Conservation (phyloP, 2,797 vertebrate species). For the Orestias chungarensis region DNA sequence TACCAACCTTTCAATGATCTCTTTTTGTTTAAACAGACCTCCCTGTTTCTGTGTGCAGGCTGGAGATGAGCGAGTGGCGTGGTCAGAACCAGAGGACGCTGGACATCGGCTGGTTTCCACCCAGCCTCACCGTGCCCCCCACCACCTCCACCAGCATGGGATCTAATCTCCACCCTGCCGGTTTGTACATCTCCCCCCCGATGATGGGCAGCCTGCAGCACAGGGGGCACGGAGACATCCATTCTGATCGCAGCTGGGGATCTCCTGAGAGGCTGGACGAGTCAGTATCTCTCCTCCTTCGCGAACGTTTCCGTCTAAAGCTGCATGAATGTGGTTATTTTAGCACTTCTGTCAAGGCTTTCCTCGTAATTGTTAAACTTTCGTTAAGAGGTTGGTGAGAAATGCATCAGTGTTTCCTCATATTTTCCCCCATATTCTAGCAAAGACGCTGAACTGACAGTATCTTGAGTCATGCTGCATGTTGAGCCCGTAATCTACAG, state of each 20-base stretch:
- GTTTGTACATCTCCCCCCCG: slow-evolving; percentile 71
- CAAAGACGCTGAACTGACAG: not conserved
- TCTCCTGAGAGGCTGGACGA: slow-evolving; percentile 65
- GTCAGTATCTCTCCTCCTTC: slow-evolving; percentile 65
- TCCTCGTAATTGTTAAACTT: not conserved
- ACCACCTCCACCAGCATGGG: not conserved
- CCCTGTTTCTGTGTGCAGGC: slow-evolving; percentile 60
- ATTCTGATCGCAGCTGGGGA: slow-evolving; percentile 71
- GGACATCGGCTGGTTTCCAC: slow-evolving; percentile 82
- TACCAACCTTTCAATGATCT: no score
- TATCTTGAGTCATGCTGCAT: not conserved
- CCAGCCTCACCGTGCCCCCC: slow-evolving; percentile 56
- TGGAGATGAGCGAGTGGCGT: slow-evolving; percentile 84
- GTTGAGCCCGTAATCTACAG: not conserved
- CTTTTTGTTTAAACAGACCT: not conserved
- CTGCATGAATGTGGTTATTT: not conserved
- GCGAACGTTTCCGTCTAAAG: not conserved
- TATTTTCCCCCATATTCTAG: not conserved
- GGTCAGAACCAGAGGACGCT: slow-evolving; percentile 89
- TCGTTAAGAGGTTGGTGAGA: not conserved
- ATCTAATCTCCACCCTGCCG: not conserved
- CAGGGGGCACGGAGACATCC: slow-evolving; percentile 71
- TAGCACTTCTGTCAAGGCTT: not conserved
- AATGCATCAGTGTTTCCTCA: not conserved
- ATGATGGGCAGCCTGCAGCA: slow-evolving; percentile 78